These are phyloP conservation scores for Zaprionus ghesquierei DNA, from an alignment of 1,140 invertebrate species.

Conservation along the genomic window DNA sequence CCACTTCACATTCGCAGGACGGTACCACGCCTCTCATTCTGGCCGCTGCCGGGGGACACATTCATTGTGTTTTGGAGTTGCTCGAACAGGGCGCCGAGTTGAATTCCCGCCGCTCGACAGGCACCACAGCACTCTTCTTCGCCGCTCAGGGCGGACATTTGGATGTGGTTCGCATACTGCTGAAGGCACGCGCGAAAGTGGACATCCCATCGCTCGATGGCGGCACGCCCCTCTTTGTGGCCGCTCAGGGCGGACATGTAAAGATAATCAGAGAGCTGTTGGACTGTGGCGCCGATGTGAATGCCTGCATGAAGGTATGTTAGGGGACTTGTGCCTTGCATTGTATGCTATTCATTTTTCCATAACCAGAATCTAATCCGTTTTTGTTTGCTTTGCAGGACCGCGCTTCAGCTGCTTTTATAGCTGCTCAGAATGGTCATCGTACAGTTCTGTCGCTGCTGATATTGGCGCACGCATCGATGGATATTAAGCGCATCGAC, in stretches of 20 bases:
- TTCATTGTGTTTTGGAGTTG: constrained; percentile 92
- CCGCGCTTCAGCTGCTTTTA: constrained; percentile 93
- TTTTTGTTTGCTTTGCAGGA: constrained; percentile 85
- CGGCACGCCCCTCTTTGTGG: constrained; percentile 94
- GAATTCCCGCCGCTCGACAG: constrained; percentile 91
- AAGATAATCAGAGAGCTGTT: constrained; percentile 93
- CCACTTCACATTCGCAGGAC: constrained; percentile 86
- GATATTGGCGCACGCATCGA: constrained; percentile 87
- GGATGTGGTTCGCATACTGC: constrained; percentile 90
- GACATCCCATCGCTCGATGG: constrained; percentile 95
- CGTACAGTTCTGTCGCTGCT: constrained; percentile 88
- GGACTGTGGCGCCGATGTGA: constrained; percentile 90
- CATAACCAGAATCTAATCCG: neutral
- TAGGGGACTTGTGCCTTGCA: neutral
- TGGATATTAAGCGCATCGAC: constrained; percentile 89
- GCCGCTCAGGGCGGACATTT: constrained; percentile 94
- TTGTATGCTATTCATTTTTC: neutral
- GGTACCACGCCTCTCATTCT: constrained; percentile 96
- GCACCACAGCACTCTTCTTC: constrained; percentile 95
- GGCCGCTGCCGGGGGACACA: constrained; percentile 93
- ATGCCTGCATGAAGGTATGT: constrained; percentile 92
- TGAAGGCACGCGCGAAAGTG: constrained; percentile 90
- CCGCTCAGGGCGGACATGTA: constrained; percentile 94
- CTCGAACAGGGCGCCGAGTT: constrained; percentile 95
- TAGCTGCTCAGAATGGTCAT: constrained; percentile 95